Percentiles rank a stretch among this genome's conserved stretches.
Conservation (phyloP, 2,797 vertebrate genomes). For the Esox lucius region DNA sequence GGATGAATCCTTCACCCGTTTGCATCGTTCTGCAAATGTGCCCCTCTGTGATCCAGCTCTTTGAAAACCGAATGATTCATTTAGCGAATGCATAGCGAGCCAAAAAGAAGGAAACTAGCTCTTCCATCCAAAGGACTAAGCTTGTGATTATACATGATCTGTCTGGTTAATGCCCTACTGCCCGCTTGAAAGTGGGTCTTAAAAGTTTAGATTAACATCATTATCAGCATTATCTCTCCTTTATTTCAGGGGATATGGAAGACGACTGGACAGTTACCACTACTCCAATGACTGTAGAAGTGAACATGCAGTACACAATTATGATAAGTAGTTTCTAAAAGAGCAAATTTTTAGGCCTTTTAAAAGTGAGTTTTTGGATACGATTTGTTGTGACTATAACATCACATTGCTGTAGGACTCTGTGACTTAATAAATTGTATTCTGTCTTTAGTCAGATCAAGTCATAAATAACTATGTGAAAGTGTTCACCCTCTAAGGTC, state of each 20-base stretch:
- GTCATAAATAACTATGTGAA: conserved; percentile 47
- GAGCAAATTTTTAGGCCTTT: not conserved
- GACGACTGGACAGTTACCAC: conserved; percentile 60
- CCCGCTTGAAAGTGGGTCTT: conserved; percentile 65
- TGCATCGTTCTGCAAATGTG: conserved; percentile 45
- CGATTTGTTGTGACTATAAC: not conserved
- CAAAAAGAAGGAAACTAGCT: conserved; percentile 52
- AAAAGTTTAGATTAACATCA: conserved; percentile 66
- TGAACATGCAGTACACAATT: conserved; percentile 63
- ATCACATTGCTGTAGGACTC: not conserved
- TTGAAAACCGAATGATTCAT: conserved; percentile 41
- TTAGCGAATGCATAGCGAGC: conserved; percentile 40
- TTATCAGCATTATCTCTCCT: conserved; percentile 60
- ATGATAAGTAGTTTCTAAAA: conserved; percentile 51
- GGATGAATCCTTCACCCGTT: conserved; percentile 38
- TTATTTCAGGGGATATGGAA: conserved; percentile 60
- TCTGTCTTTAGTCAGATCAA: conserved; percentile 42
- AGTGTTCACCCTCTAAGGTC: too few relatives aligned
- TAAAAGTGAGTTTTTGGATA: not conserved
- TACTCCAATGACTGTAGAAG: conserved; percentile 51
- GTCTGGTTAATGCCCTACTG: conserved; percentile 58
- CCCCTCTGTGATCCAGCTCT: conserved; percentile 49
- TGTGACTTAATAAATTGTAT: not conserved
- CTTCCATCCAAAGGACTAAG: conserved; percentile 36
- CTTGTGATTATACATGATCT: conserved; percentile 55